phyloP scores from a whole-genome alignment of 2,113 vertebrate species.

The Pseudolaguvia tuberculata region DNA sequence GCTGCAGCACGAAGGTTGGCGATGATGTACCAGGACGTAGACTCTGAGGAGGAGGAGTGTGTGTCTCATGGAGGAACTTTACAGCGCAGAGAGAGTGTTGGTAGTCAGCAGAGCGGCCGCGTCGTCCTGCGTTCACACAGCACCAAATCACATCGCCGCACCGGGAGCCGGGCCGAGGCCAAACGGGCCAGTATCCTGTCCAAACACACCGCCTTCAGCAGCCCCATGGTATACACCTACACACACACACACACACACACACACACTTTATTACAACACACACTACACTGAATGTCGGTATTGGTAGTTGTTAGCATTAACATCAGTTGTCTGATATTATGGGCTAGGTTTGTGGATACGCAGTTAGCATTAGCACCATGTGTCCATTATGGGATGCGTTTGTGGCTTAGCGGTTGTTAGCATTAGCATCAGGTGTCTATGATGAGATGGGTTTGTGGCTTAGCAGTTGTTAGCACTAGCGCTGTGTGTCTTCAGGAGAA shows the following conservation, averaged over 20 bases:
- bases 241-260: background rate
- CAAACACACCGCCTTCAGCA: constrained; percentile 93
- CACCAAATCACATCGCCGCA: constrained; percentile 84
- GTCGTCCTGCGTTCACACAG: constrained; percentile 79
- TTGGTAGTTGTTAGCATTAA: background rate
- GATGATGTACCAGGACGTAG: constrained; percentile 89
- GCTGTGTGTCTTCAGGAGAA: constrained; percentile 75
- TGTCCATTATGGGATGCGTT: background rate
- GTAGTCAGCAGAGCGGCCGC: constrained; percentile 81
- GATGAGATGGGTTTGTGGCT: no score
- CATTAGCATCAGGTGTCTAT: background rate
- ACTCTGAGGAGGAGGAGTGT: constrained; percentile 88
- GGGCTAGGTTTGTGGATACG: no score
- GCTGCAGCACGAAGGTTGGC: constrained; percentile 81
- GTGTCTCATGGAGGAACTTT: constrained; percentile 71
- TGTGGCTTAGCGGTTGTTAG: background rate
- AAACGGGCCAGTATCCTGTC: constrained; percentile 89
- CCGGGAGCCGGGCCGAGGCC: constrained; percentile 84
- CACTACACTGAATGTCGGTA: background rate
- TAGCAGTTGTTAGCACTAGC: background rate
- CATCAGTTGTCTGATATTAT: background rate
- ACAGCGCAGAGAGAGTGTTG: constrained; percentile 75
- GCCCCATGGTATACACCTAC: constrained; percentile 83
- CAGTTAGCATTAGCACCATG: background rate
- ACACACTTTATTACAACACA: background rate